A percentile compares a stretch with the other conserved stretches of the same genome.
These are phyloP conservation scores for Spinus olivaceus DNA, from an alignment of 2,797 vertebrate species.

Conservation along the genomic window DNA sequence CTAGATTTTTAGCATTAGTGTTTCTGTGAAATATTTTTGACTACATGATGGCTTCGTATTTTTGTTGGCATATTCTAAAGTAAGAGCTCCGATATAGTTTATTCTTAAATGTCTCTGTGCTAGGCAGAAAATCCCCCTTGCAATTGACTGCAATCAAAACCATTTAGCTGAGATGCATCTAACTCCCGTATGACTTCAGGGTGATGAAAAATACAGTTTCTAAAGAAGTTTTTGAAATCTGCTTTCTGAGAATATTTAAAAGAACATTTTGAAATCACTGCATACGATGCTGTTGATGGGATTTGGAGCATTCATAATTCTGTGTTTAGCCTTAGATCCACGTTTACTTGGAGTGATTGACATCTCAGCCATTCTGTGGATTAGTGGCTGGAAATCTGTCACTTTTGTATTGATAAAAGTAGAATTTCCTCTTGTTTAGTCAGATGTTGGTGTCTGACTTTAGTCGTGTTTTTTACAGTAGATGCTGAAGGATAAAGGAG, in stretches of 20 bases:
- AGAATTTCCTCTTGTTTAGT: neutral
- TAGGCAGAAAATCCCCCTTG: neutral
- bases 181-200: neutral
- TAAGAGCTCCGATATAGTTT: neutral
- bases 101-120: neutral
- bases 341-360: neutral
- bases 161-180: neutral
- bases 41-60: neutral
- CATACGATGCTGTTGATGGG: neutral
- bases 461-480: neutral
- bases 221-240: slow-evolving; percentile 3
- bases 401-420: neutral
- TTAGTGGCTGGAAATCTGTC: neutral
- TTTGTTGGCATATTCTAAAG: slow-evolving; percentile 3
- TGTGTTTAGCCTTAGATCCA: neutral
- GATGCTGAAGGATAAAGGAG: neutral
- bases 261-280: neutral
- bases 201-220: neutral
- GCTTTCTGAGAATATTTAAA: neutral
- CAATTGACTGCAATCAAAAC: neutral
- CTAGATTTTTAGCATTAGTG: neutral
- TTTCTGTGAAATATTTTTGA: slow-evolving; percentile 31
- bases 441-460: neutral
- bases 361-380: neutral
- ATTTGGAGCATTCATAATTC: accelerated